Evolutionary conservation across 2,113 vertebrate species (phyloP), one percentile per base, ranked within the genome.

Genomic region (Phylloscopus whistleri): DNA sequence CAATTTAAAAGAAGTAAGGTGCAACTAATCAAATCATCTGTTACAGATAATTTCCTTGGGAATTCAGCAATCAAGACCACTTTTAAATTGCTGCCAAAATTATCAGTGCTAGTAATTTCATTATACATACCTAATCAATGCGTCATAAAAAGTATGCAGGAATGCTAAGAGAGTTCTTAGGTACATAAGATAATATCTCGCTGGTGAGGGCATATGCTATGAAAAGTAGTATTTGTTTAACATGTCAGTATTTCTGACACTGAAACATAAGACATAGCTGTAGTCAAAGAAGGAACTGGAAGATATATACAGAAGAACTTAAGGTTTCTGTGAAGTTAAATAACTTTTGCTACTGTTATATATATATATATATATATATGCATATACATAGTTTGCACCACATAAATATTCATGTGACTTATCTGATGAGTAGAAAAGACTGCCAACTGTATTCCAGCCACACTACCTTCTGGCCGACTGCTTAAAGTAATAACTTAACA

Each of bases 11-110:
- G 39, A 82, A 49, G 18, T 60, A 79, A 90, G 77, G 35, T 90
- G n/a, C 7, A 74, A 51, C 66, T 87, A 92, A 95, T 96, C 77
- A 94, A 95, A 90, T 79, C 2, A 59, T 82, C 81, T 82, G n/a
- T 89, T 96, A 82, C 18, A 74, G 59, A 30, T 83, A 87, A 77
- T 74, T 85, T 77, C 59, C 62, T 69, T 79, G 69, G 81, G 80
- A 95, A 85, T 86, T 89, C 46, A 84, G 69, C 82, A 97, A 93
- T 92, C 94, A 91, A 92, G 79, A 78, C 26, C 52, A 82, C 43
- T 93, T 94, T 85, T 84, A 89, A 96, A 91, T 16, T 82, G 53
- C 69, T 7, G 6, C 24, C 48, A 16, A 86, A 94, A 91, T 86
- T 89, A 91, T 66, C 81, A 82, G 41, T 86, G 44, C 21, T 43